Conservation (phyloP, 2,888 invertebrate species). For the Drepana falcataria region DNA sequence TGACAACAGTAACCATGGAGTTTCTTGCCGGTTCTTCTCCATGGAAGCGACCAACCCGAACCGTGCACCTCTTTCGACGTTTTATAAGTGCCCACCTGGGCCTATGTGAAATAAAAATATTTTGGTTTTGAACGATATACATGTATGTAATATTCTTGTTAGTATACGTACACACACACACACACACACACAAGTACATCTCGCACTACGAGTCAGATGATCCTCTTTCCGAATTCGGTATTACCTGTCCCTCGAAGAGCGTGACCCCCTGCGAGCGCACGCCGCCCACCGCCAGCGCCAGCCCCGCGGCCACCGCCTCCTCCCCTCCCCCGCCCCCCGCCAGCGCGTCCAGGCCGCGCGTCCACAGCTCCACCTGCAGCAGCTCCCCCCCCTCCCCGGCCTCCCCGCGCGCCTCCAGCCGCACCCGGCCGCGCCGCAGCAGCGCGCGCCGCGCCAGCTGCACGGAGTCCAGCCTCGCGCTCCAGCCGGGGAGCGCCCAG, state of each 20-base stretch:
- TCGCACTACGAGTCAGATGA: too few relatives aligned
- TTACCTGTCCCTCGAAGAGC: slow-evolving; percentile 34
- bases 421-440: slow-evolving; percentile 47
- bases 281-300: slow-evolving; percentile 41
- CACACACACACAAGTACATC: too few relatives aligned
- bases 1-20: too few relatives aligned
- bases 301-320: slow-evolving; percentile 30
- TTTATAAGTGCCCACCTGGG: too few relatives aligned
- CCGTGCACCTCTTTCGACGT: too few relatives aligned
- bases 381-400: slow-evolving; percentile 12
- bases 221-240: neutral
- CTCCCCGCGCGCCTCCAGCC: slow-evolving; percentile 21
- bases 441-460: slow-evolving; percentile 46
- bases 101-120: too few relatives aligned
- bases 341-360: slow-evolving; percentile 36
- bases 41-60: too few relatives aligned
- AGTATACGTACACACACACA: too few relatives aligned
- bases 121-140: too few relatives aligned
- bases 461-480: slow-evolving; percentile 39
- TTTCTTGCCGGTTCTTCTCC: too few relatives aligned
- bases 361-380: slow-evolving; percentile 31
- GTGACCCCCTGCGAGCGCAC: slow-evolving; percentile 31
- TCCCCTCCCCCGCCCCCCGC: slow-evolving; percentile 9
- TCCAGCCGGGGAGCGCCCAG: slow-evolving; percentile 24
- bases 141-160: too few relatives aligned